Base-by-base conservation (phyloP, 2,113 vertebrate species). In the Manacus vitellinus region DNA sequence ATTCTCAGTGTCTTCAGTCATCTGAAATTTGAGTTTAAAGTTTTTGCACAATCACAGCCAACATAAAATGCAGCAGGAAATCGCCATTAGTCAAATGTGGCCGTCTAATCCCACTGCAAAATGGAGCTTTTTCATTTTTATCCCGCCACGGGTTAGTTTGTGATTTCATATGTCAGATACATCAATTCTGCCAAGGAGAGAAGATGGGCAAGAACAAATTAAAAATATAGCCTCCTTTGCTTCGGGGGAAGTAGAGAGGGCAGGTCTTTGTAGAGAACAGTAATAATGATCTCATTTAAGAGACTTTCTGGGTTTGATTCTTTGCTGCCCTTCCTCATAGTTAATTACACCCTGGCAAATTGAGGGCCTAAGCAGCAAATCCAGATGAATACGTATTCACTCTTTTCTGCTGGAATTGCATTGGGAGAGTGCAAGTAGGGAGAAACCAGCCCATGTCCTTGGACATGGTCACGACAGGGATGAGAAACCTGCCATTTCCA, bases 141-240 rank as follows among this genome's bases (percentile, higher is more conserved):
- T 91, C 96, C 97, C 49, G 97, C 97, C 98, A 98, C 77, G 97
- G 96, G 97, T 98, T 97, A 98, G 98, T 97, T 95, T 97, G 97
- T 95, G 97, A 97, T 97, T 98, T 98, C 89, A 75, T 96, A 94
- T 96, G 97, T 97, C 97, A 97, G 92, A 95, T 94, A 92, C 97
- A 92, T 97, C 97, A 97, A 95, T 97, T 97, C 94, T 93, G 88
- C 95, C 95, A 94, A 97, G 96, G 90, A 96, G 86, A 95, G 97
- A 52, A 89, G 89, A 86, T 51, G 83, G 94, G 92, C 61, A 84
- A 77, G 94, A 95, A 93, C 95, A 95, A 96, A 95, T 95, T 95
- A 91, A 91, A 96, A 94, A 93, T 94, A 97, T 86, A 92, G 75
- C 74, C 81, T 89, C 43, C 86, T 86, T 90, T 90, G 92, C 89